Evolutionary conservation across 2,888 invertebrate species (phyloP).

Genomic region (Oithona nana): DNA sequence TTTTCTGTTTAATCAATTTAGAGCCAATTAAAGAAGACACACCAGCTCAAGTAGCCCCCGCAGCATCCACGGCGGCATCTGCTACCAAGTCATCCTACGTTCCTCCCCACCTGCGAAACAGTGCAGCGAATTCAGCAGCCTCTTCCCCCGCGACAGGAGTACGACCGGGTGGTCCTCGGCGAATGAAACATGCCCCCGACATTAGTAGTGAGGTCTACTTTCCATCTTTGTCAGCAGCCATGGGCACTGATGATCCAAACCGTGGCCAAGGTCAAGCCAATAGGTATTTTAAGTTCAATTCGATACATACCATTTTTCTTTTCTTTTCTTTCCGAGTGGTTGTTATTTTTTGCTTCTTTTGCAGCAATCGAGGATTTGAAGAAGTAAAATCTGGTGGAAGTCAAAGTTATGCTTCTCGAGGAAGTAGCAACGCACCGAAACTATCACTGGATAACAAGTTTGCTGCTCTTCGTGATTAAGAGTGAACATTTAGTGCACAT

Average conservation of each 20-base stretch:
- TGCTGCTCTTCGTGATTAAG: not conserved
- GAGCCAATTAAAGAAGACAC: not conserved
- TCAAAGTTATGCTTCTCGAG: not conserved
- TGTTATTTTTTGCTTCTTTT: not conserved
- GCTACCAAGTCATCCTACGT: not conserved
- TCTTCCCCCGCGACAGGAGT: not conserved
- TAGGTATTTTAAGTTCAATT: not conserved
- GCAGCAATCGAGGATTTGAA: conserved; percentile 1
- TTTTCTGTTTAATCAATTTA: not conserved
- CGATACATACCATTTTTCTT: not conserved
- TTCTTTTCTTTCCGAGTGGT: not conserved
- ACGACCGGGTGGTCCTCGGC: not conserved
- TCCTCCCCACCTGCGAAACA: not conserved
- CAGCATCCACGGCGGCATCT: not conserved
- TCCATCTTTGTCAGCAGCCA: conserved; percentile 5
- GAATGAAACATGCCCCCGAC: conserved; percentile 2
- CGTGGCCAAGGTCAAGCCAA: not conserved
- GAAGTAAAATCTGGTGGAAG: conserved; percentile 4
- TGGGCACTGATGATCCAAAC: not conserved
- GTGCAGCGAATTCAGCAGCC: not conserved
- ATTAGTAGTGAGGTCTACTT: conserved; percentile 14
- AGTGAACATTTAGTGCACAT: too few relatives aligned
- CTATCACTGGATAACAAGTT: conserved; percentile 11
- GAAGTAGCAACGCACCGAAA: conserved; percentile 4
- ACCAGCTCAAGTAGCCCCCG: not conserved